phyloP scores from a whole-genome alignment of 2,113 vertebrate genomes.

The Smithornis capensis region DNA sequence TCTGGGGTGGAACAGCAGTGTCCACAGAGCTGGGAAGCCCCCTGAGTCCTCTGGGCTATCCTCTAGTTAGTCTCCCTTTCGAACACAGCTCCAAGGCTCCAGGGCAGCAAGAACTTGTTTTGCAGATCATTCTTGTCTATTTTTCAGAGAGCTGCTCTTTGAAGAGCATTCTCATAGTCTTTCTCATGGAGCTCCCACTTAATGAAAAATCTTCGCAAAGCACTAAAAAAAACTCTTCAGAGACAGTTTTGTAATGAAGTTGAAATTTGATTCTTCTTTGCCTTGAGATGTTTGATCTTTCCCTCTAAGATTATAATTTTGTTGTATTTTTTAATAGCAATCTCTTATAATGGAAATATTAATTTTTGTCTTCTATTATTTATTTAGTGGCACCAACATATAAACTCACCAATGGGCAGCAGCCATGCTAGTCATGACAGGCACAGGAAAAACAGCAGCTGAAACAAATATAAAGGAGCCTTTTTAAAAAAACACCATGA shows the following conservation, averaged over 20 bases:
- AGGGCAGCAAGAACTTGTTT: not conserved
- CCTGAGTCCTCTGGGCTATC: not conserved
- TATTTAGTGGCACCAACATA: not conserved
- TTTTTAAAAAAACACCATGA: not conserved
- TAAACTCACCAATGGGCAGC: not conserved
- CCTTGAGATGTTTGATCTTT: not conserved
- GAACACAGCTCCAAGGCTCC: not conserved
- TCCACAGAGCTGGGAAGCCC: not conserved
- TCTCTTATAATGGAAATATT: not conserved
- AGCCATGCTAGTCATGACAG: not conserved
- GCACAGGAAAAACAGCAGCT: not conserved
- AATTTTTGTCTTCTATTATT: not conserved
- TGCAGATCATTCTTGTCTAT: not conserved
- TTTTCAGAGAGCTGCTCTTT: not conserved
- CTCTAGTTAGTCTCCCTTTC: not conserved
- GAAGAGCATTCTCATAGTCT: not conserved
- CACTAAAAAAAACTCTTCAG: not conserved
- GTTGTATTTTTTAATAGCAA: not conserved
- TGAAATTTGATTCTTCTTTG: not conserved
- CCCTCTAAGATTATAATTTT: not conserved
- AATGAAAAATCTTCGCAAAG: not conserved
- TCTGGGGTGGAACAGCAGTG: not conserved
- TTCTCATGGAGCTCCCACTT: not conserved
- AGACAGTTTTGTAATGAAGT: not conserved
- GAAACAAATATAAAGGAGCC: not conserved